phyloP scores from a whole-genome alignment of 2,797 vertebrate species.

The Prionace glauca region DNA sequence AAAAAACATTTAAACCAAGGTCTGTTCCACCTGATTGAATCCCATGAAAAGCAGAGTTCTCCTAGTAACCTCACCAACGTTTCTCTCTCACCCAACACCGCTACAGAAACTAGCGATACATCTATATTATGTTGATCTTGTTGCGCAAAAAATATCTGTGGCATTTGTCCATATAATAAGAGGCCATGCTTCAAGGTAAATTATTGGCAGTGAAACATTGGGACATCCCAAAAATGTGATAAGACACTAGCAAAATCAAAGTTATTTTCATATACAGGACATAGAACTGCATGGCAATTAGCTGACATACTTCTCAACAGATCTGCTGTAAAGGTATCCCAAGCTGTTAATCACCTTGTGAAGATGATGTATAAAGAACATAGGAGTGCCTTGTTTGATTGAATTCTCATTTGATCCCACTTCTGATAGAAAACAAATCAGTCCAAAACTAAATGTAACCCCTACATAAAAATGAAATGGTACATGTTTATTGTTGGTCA shows the following conservation, averaged over 20 bases:
- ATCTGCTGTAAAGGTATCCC: background rate
- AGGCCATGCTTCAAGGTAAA: background rate
- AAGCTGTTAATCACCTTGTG: background rate
- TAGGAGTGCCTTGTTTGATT: background rate
- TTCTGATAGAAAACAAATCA: background rate
- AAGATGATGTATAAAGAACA: background rate
- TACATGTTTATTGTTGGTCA: background rate
- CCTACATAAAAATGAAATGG: background rate
- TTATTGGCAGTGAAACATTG: background rate
- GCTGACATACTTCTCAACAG: background rate
- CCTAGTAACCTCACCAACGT: background rate
- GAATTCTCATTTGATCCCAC: background rate
- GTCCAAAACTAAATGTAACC: conserved; percentile 4
- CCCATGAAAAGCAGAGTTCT: background rate
- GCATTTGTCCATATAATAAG: background rate
- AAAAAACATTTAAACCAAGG: background rate
- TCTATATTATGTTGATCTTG: background rate
- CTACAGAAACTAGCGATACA: background rate
- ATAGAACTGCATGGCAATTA: background rate
- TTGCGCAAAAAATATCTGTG: background rate
- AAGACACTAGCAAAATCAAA: background rate
- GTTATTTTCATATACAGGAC: background rate
- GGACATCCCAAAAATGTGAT: background rate
- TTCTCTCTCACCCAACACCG: background rate
- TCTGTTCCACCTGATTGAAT: background rate